These are phyloP conservation scores for Daktulosphaira vitifoliae DNA, from an alignment of 1,140 invertebrate species.

Conservation along the genomic window DNA sequence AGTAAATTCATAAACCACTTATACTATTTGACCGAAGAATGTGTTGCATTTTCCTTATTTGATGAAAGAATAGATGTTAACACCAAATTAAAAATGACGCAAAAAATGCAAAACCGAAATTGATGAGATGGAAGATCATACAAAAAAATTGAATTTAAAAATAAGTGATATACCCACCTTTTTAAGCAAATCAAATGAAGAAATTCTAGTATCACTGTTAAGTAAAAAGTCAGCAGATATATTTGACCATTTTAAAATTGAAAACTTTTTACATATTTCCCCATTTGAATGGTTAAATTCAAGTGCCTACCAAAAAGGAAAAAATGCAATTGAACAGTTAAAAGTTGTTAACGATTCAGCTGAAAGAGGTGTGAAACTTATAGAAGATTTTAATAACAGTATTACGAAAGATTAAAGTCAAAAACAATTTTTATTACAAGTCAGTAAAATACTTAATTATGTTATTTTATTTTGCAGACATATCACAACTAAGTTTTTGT, in stretches of 20 bases:
- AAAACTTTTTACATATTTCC: neutral
- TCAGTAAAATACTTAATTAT: neutral
- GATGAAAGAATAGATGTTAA: neutral
- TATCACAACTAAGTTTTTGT: neutral
- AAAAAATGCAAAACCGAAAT: neutral
- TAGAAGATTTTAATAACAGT: slow-evolving; percentile 32
- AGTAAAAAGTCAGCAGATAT: neutral
- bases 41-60: slow-evolving; percentile 37
- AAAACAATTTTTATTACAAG: slow-evolving; percentile 33
- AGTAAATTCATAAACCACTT: slow-evolving; percentile 37
- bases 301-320: neutral
- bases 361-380: slow-evolving; percentile 34
- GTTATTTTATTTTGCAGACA: neutral
- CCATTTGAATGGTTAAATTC: neutral
- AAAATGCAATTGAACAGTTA: too few species aligned
- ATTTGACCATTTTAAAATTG: slow-evolving; percentile 1
- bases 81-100: neutral
- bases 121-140: neutral
- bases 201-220: neutral
- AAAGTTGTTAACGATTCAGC: too few species aligned
- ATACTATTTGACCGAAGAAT: slow-evolving; percentile 37
- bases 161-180: neutral
- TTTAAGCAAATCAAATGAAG: neutral
- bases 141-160: neutral
- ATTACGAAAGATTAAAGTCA: slow-evolving; percentile 33